A percentile compares a stretch with the other conserved stretches of the same genome.
These are phyloP conservation scores for Jaculus jaculus DNA, from an alignment of 2,113 vertebrate species.

Conservation along the genomic window DNA sequence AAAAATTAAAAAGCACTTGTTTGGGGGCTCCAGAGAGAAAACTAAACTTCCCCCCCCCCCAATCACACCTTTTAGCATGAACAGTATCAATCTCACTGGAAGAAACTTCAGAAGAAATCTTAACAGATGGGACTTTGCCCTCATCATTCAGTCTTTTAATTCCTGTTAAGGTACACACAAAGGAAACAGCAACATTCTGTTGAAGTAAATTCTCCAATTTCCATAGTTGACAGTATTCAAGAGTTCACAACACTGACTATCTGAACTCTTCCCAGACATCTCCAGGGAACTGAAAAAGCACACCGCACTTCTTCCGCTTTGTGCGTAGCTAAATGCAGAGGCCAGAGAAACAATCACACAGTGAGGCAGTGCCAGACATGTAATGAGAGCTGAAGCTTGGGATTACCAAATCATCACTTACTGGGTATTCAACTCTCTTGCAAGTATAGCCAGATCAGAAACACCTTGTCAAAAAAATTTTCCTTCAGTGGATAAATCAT, in stretches of 20 bases:
- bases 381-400: neutral
- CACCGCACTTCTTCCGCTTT: slow-evolving; percentile 41
- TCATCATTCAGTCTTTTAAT: neutral
- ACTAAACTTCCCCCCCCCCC: neutral
- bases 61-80: neutral
- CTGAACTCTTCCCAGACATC: neutral
- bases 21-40: slow-evolving; percentile 30
- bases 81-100: neutral
- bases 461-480: neutral
- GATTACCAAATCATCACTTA: neutral
- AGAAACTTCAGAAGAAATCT: slow-evolving; percentile 3
- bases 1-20: neutral
- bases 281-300: neutral
- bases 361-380: neutral
- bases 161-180: slow-evolving; percentile 19
- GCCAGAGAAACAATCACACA: neutral
- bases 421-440: neutral
- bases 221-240: slow-evolving; percentile 15
- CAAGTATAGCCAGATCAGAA: neutral
- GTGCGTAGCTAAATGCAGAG: slow-evolving; percentile 12
- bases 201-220: slow-evolving; percentile 37
- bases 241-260: slow-evolving; percentile 13
- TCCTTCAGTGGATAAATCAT: neutral
- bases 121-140: neutral
- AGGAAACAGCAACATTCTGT: neutral